These are phyloP conservation scores for Pipistrellus kuhlii DNA, from an alignment of 2,797 vertebrate genomes.

Conservation along the genomic window DNA sequence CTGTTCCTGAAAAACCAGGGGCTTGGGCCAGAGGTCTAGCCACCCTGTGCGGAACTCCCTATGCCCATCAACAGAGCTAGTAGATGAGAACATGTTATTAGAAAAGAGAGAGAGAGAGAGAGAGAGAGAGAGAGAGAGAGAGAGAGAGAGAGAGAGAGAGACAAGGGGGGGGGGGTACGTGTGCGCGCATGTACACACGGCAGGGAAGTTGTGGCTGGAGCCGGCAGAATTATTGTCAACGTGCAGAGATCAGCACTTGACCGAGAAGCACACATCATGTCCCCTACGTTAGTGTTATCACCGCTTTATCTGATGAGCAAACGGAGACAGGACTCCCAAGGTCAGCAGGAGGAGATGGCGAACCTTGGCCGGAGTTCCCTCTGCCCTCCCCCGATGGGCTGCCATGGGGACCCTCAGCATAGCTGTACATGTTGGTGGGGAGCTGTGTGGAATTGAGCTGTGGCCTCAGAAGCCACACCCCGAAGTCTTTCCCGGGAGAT, in stretches of 20 bases:
- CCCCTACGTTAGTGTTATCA: neutral
- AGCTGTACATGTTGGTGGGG: neutral
- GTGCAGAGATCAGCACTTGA: neutral
- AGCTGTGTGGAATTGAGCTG: conserved; percentile 63
- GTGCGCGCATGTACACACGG: neutral
- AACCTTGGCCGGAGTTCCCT: conserved; percentile 57
- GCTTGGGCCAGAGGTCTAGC: neutral
- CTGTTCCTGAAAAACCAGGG: neutral
- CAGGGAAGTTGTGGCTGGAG: neutral
- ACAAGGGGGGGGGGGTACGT: no score
- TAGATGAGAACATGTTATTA: conserved; percentile 44
- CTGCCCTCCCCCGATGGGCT: conserved; percentile 54
- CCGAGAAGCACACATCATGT: neutral
- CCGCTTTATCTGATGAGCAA: neutral
- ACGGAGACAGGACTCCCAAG: conserved; percentile 37
- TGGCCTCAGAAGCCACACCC: conserved; percentile 56
- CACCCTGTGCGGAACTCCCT: neutral
- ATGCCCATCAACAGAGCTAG: conserved; percentile 55
- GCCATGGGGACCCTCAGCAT: conserved; percentile 19
- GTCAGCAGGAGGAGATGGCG: conserved; percentile 40
- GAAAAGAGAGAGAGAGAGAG: no score
- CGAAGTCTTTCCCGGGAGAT: conserved; percentile 44
- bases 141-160: no score
- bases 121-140: no score
- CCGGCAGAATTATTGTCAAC: neutral